These are phyloP conservation scores for Aptenodytes forsteri DNA, from an alignment of 2,113 vertebrate species.

Conservation along the genomic window DNA sequence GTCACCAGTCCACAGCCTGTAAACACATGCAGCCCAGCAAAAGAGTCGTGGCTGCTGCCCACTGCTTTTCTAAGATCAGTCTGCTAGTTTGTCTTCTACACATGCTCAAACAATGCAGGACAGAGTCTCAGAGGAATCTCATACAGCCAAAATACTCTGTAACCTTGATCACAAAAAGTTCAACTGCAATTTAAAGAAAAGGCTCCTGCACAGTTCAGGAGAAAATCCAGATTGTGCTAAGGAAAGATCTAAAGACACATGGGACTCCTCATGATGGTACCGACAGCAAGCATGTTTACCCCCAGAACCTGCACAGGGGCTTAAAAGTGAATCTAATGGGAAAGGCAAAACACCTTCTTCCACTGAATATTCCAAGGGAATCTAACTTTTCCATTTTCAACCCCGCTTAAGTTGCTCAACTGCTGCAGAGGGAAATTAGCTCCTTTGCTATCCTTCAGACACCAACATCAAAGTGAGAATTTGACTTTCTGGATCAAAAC, in stretches of 20 bases:
- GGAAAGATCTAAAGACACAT: background rate
- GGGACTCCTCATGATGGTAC: background rate
- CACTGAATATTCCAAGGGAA: background rate
- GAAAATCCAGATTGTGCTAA: background rate
- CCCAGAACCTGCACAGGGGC: background rate
- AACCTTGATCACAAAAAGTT: background rate
- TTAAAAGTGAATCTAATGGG: background rate
- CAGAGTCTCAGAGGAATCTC: background rate
- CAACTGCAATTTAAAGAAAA: background rate
- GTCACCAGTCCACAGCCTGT: background rate
- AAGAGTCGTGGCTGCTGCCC: background rate
- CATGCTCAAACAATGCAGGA: background rate
- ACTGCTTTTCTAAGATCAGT: background rate
- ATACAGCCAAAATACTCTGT: background rate
- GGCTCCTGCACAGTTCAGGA: background rate
- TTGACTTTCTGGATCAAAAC: background rate
- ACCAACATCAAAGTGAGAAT: background rate
- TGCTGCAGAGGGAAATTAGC: background rate
- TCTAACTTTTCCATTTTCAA: background rate
- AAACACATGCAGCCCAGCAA: background rate
- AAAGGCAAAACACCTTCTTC: background rate
- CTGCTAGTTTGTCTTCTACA: background rate
- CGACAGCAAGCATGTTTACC: background rate
- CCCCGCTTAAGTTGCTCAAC: background rate
- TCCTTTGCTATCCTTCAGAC: background rate